These are phyloP conservation scores for Micronisus gabar DNA, from an alignment of 2,113 vertebrate species.

Conservation along the genomic window DNA sequence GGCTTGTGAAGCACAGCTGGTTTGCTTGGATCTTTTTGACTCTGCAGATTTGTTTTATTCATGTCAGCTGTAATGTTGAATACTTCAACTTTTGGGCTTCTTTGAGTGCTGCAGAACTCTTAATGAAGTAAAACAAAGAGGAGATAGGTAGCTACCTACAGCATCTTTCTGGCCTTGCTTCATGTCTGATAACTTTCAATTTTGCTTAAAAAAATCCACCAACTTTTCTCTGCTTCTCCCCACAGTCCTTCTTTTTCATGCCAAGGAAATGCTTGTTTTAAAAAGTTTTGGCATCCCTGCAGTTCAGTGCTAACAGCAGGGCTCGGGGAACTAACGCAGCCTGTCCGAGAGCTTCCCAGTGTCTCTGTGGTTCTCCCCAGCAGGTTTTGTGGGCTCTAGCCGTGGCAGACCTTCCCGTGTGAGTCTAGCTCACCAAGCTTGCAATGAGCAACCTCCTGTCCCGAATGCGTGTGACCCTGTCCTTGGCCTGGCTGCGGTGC, in stretches of 20 bases:
- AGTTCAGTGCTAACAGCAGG: neutral
- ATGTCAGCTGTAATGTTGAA: neutral
- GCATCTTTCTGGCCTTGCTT: neutral
- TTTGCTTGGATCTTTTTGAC: neutral
- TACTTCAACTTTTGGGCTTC: neutral
- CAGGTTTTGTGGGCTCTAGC: neutral
- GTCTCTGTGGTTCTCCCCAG: neutral
- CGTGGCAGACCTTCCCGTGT: accelerated
- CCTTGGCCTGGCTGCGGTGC: neutral
- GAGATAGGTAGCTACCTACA: neutral
- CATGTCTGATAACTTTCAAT: neutral
- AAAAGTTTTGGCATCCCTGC: neutral
- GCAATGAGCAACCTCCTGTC: neutral
- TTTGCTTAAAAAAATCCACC: neutral
- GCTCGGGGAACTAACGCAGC: neutral
- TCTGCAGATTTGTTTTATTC: neutral
- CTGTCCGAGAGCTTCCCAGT: neutral
- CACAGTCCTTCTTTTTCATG: neutral
- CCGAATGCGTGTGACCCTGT: neutral
- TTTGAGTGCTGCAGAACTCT: neutral
- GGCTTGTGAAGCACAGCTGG: neutral
- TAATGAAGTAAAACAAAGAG: neutral
- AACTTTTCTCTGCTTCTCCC: neutral
- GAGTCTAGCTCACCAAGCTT: neutral
- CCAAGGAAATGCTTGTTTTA: neutral